Evolutionary conservation across 2,888 invertebrate genomes (phyloP), one percentile per base, ranked within the genome.

Genomic region (Cheilosia vulpina): DNA sequence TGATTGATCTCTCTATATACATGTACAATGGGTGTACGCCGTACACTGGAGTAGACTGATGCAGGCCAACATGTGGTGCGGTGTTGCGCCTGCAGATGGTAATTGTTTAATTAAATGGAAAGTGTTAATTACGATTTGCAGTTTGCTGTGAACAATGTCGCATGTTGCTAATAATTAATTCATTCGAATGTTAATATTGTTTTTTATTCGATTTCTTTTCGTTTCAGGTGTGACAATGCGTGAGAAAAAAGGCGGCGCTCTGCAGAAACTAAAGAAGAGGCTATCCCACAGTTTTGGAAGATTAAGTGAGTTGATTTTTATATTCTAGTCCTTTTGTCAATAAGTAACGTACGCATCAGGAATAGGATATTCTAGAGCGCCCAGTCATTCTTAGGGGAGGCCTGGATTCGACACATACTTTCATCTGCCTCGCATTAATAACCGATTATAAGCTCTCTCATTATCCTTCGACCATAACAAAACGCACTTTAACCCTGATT

Each of bases 231-330:
- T 97, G 93, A 96, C 97, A 92, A 97, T 97, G 96, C 95, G 97
- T 93, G 97, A 97, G 93, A 98, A 98, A 93, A 97, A 97, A 93
- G 96, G 96, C 89, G 97, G 97, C 90, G 97, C 97, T 89, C 94
- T 98, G 92, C 98, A 98, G 93, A 98, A 98, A 94, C 95, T 98
- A 91, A 97, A 97, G 94, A 97, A 98, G 94, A 95, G 98, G 93
- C 95, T 98, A 92, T 98, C 98, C 91, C 97, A 98, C 93, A 98
- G 98, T 94, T 98, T 98, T 94, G 98, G 98, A 93, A 95, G 98
- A 95, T 94, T 98, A 93, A 97, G 98, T 98, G 94, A 98, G 98
- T 97, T 34, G 47, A 1, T 58, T 38, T 53, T 50, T 63, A 0
- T 9, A 31, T 31, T 2, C 27, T 1, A 27, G 52, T 24, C 6